Evolutionary conservation across 2,113 vertebrate species (phyloP).

Genomic region (Falco punctatus): DNA sequence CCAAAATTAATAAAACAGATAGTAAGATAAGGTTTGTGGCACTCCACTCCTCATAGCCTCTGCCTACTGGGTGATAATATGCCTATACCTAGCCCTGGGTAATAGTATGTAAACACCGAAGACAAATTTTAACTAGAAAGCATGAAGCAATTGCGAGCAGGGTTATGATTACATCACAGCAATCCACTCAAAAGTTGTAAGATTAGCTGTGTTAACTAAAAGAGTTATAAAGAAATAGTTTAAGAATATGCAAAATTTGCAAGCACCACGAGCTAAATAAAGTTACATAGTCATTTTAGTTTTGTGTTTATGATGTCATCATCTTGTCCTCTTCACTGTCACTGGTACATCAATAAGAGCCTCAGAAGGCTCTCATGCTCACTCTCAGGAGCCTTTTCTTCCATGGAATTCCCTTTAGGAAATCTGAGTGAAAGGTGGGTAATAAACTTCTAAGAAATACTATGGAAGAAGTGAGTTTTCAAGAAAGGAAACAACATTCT

Average conservation of each 20-base stretch:
- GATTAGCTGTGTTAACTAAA: neutral
- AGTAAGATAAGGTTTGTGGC: neutral
- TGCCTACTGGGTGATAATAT: neutral
- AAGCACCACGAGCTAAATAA: neutral
- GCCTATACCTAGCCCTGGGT: neutral
- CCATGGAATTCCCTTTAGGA: neutral
- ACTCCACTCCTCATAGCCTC: neutral
- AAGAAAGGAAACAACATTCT: neutral
- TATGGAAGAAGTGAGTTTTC: neutral
- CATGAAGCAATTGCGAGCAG: neutral
- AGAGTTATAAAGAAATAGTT: neutral
- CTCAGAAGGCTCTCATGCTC: neutral
- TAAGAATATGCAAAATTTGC: neutral
- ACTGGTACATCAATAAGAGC: neutral
- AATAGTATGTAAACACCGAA: neutral
- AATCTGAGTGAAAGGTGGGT: neutral
- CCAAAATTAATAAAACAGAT: conserved; percentile 18
- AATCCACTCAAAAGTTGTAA: neutral
- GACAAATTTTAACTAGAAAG: conserved; percentile 21
- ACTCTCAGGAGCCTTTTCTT: neutral
- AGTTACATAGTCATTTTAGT: neutral
- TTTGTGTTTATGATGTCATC: neutral
- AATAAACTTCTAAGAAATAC: neutral
- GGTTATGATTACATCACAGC: conserved; percentile 14
- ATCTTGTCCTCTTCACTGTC: neutral